Base-by-base conservation (phyloP, 1,140 invertebrate genomes). In the Zaprionus kolodkinae region DNA sequence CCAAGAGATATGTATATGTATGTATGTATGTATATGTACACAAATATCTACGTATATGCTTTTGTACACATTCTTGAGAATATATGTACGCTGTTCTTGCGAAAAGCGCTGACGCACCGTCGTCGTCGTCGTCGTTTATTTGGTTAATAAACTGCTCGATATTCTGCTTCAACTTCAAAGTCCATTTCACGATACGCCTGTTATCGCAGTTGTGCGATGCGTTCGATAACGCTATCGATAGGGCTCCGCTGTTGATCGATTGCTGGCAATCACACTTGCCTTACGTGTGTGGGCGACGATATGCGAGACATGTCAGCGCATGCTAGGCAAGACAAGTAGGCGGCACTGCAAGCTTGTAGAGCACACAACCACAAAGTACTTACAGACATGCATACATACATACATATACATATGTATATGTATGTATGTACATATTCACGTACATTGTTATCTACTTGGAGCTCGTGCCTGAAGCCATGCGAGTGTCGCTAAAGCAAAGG, bases 391-490 rank as follows among this genome's bases (percentile, higher is more conserved):
- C 33, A 54, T 1, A 54, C 3, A 21, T 17, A 1, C n/a, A 25
- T 17, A 40, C 33, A 33, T 2, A 27, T n/a, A n/a, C n/a, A n/a
- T n/a, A n/a, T n/a, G n/a, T n/a, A n/a, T n/a, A 30, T 65, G 21
- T 13, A 43, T 35, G 15, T 17, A 64, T 27, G 6, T 54, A 30
- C 25, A 5, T 64, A 63, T 17, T 7, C 45, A 48, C 11, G 7
- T 9, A 43, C n/a, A 21, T 57, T 21, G 43, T 35, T 35, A 56
- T 43, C 13, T 50, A 66, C 52, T 56, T 33, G 63, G 52, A 70
- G 72, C 40, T 70, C 64, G 43, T 79, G 82, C 72, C 86, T 71
- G 83, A 87, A 87, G 83, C 83, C 83, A 87, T 87, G 83, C 81
- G 81, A 84, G 62, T 77, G 73, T 59, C 38, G 17, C 45, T 50